Percentiles rank a stretch among this genome's conserved stretches.
phyloP scores from a whole-genome alignment of 37 sponge, comb jelly and placozoan species.

The Mnemiopsis leidyi region DNA sequence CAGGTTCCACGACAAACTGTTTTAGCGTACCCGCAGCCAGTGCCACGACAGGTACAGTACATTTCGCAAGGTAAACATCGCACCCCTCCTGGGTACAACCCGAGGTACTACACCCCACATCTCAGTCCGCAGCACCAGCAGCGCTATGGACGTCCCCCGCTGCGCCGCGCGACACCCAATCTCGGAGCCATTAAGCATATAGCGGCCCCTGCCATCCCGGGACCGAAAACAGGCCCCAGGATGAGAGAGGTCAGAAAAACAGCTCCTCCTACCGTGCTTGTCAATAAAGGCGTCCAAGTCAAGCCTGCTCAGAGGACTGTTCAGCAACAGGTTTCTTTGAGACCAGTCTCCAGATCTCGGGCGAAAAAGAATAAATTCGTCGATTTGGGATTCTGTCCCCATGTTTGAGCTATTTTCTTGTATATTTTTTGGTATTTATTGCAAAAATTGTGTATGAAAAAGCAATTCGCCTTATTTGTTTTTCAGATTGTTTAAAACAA shows the following conservation, averaged over 20 bases:
- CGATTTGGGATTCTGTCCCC: not conserved
- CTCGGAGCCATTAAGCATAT: not conserved
- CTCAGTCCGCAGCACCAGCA: slow-evolving; percentile 29
- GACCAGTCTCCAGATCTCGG: not conserved
- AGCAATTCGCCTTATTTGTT: too few species aligned
- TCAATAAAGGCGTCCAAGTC: not conserved
- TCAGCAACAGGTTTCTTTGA: not conserved
- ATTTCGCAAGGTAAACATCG: not conserved
- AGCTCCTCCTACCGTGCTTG: not conserved
- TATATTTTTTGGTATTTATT: too few species aligned
- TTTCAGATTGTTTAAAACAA: too few species aligned
- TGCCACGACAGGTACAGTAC: not conserved
- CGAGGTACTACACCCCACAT: not conserved
- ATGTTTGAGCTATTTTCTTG: not conserved
- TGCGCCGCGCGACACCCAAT: not conserved
- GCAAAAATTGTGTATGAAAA: too few species aligned
- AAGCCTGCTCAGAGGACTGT: slow-evolving; percentile 18
- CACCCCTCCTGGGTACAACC: not conserved
- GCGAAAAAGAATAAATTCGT: not conserved
- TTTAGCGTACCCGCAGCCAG: not conserved
- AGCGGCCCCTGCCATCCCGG: not conserved
- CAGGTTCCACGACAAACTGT: not conserved
- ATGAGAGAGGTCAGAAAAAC: not conserved
- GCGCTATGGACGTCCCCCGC: slow-evolving; percentile 8
- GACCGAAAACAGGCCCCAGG: not conserved